Conservation (phyloP, 2,888 invertebrate species). For the Drosophila barbarae region DNA sequence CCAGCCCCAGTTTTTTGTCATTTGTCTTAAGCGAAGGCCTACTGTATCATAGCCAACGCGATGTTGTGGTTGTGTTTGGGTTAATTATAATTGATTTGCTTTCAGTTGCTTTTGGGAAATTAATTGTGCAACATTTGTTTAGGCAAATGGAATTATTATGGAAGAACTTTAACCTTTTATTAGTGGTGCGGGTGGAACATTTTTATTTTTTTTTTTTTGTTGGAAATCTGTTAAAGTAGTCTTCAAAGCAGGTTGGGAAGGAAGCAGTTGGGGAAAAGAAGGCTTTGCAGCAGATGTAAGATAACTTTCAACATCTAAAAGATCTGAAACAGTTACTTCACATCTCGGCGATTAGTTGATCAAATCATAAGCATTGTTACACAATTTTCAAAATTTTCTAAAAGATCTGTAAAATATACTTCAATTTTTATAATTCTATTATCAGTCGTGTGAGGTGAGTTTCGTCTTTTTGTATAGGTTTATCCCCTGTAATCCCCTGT, state of each 20-base stretch:
- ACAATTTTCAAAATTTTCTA: neutral
- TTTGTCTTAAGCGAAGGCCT: conserved; percentile 49
- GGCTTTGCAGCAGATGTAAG: neutral
- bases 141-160: conserved; percentile 4
- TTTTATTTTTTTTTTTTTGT: too few species aligned
- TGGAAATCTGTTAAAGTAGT: neutral
- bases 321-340: too few species aligned
- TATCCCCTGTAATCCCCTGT: neutral
- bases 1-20: conserved; percentile 67
- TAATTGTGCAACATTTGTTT: conserved; percentile 64
- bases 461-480: too few species aligned
- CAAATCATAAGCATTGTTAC: too few species aligned
- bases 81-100: conserved; percentile 44
- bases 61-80: conserved; percentile 18
- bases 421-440: neutral
- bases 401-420: neutral
- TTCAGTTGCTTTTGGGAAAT: conserved; percentile 67
- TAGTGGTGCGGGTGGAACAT: neutral
- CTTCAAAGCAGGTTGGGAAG: too few species aligned
- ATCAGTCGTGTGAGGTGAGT: too few species aligned
- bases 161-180: neutral
- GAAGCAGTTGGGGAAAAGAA: neutral
- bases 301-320: too few species aligned
- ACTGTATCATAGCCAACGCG: conserved; percentile 31
- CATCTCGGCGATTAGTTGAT: neutral